Conservation (phyloP, 1,140 invertebrate genomes). For the Hylaeus anthracinus region DNA sequence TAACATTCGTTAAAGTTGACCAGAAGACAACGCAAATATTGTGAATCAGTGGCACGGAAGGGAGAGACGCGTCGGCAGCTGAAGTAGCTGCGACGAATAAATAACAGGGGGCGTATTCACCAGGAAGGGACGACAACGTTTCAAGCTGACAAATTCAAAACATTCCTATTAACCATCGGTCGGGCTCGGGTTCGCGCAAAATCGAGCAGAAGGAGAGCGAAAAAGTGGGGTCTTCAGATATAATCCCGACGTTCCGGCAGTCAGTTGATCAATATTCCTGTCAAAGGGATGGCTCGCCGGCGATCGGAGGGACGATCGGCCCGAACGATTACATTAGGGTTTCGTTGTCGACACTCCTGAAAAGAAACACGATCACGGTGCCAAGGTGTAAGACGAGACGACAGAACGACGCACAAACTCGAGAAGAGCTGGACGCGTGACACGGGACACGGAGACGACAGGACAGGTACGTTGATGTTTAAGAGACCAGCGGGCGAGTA, state of each 20-base stretch:
- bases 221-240: neutral
- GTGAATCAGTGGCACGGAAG: no score
- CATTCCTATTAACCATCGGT: neutral
- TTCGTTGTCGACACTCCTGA: conserved; percentile 16
- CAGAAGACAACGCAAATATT: no score
- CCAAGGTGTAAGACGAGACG: conserved; percentile 39
- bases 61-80: no score
- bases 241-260: conserved; percentile 8
- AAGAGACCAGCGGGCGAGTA: conserved; percentile 37
- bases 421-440: neutral
- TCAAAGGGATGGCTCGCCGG: conserved; percentile 6
- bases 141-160: neutral
- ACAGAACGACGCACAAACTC: neutral
- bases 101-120: no score
- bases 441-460: neutral
- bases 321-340: conserved; percentile 35
- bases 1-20: no score
- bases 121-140: no score
- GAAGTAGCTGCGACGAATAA: no score
- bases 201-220: neutral
- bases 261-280: conserved; percentile 31
- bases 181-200: neutral
- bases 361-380: conserved; percentile 23
- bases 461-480: conserved; percentile 10
- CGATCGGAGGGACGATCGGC: conserved; percentile 7